Evolutionary conservation across 2,113 vertebrate species (phyloP).

Genomic region (Oncorhynchus clarkii): DNA sequence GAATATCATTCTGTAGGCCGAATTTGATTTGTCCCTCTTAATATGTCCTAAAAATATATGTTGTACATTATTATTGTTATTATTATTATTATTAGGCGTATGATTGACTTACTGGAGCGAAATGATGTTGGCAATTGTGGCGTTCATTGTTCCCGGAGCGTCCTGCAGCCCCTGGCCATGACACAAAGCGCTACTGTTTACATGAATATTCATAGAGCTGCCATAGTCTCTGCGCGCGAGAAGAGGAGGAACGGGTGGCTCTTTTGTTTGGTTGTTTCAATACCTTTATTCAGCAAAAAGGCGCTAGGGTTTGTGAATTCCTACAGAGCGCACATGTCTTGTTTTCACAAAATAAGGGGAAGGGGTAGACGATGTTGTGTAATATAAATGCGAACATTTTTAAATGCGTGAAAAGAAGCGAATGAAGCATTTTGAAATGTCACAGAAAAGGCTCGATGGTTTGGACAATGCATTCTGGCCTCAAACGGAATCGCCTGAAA

Average conservation of each 20-base stretch:
- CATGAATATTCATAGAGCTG: slow-evolving; percentile 85
- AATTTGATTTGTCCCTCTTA: no score
- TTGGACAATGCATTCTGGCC: slow-evolving; percentile 29
- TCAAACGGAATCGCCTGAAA: slow-evolving; percentile 49
- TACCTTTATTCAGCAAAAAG: slow-evolving; percentile 83
- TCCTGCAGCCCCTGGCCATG: slow-evolving; percentile 72
- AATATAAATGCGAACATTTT: neutral
- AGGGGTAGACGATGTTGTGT: slow-evolving; percentile 23
- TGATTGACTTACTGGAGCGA: slow-evolving; percentile 33
- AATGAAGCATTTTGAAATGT: slow-evolving; percentile 10
- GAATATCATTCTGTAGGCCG: no score
- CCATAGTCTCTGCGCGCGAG: slow-evolving; percentile 73
- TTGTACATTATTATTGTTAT: slow-evolving; percentile 4
- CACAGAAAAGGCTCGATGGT: slow-evolving; percentile 7
- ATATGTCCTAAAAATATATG: neutral
- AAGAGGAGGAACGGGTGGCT: slow-evolving; percentile 83
- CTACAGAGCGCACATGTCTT: slow-evolving; percentile 63
- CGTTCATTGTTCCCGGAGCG: slow-evolving; percentile 76
- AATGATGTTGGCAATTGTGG: slow-evolving; percentile 61
- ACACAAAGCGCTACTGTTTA: slow-evolving; percentile 82
- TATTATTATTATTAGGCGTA: slow-evolving; percentile 1
- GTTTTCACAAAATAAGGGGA: slow-evolving; percentile 40
- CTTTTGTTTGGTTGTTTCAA: slow-evolving; percentile 81
- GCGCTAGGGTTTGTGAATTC: slow-evolving; percentile 68
- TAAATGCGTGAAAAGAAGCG: neutral